Conservation (phyloP, 2,113 vertebrate species). For the Mastomys natalensis region DNA sequence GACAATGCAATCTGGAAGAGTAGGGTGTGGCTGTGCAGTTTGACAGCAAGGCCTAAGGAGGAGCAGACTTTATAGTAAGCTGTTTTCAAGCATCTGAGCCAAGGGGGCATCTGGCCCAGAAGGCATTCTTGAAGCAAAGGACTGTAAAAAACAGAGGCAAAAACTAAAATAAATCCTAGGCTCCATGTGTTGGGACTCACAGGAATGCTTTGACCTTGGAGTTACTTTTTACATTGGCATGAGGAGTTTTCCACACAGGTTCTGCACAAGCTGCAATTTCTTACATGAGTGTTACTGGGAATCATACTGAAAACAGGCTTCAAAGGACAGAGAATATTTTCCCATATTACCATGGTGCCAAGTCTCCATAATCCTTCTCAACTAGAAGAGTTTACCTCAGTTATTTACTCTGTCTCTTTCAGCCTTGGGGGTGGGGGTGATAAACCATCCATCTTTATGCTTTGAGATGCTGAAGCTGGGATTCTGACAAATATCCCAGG, state of each 20-base stretch:
- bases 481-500: background rate
- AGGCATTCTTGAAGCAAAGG: constrained; percentile 67
- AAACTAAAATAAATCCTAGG: constrained; percentile 68
- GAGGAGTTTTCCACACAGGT: constrained; percentile 64
- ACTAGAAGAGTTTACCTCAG: background rate
- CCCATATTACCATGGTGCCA: background rate
- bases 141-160: constrained; percentile 52
- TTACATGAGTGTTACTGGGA: constrained; percentile 47
- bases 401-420: background rate
- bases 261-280: constrained; percentile 39
- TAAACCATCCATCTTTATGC: background rate
- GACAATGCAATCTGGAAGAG: background rate
- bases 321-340: constrained; percentile 50
- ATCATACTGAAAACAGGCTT: constrained; percentile 44
- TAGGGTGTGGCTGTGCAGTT: background rate
- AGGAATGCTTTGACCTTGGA: constrained; percentile 70
- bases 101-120: constrained; percentile 59
- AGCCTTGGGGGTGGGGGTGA: background rate
- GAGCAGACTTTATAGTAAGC: constrained; percentile 9
- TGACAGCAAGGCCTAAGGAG: constrained; percentile 34
- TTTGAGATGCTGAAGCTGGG: background rate
- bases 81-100: constrained; percentile 56
- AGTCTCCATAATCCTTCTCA: background rate
- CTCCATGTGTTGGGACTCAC: constrained; percentile 48
- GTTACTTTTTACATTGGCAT: constrained; percentile 58